A percentile compares a stretch with the other conserved stretches of the same genome.
These are phyloP conservation scores for Magallana angulata DNA, from an alignment of 1,140 invertebrate genomes.

Conservation along the genomic window DNA sequence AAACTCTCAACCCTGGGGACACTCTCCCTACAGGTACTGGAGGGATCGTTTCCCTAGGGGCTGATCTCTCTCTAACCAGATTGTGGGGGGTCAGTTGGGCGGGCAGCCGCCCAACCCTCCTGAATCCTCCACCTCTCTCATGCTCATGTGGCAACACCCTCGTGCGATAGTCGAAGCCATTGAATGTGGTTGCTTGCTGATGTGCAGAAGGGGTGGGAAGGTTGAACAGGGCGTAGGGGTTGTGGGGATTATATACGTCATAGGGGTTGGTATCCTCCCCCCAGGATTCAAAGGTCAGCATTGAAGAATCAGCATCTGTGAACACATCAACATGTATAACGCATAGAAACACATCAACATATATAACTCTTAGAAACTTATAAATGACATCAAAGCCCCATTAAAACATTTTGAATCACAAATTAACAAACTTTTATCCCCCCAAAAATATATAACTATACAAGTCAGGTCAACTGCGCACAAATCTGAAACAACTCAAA, in stretches of 20 bases:
- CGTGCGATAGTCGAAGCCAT: conserved; percentile 9
- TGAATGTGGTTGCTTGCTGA: conserved; percentile 30
- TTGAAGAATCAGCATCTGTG: not conserved
- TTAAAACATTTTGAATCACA: too few species aligned
- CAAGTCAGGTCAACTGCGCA: too few species aligned
- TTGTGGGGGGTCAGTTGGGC: not conserved
- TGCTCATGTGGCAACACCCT: not conserved
- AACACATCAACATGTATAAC: too few species aligned
- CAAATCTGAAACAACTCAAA: too few species aligned
- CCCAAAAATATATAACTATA: too few species aligned
- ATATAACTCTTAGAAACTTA: too few species aligned
- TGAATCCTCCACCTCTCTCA: not conserved
- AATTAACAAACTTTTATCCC: too few species aligned
- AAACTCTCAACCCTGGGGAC: not conserved
- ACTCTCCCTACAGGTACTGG: conserved; percentile 21
- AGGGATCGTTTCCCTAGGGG: not conserved
- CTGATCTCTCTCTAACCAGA: not conserved
- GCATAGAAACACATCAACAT: too few species aligned
- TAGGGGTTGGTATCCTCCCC: conserved; percentile 33
- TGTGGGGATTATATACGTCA: conserved; percentile 63
- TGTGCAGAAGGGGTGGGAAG: conserved; percentile 53
- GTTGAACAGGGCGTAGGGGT: conserved; percentile 72
- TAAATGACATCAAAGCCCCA: too few species aligned
- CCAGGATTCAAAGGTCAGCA: not conserved
- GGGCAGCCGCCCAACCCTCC: not conserved